Evolutionary conservation across 2,888 invertebrate genomes (phyloP).

Genomic region (Oligia fasciuncula): DNA sequence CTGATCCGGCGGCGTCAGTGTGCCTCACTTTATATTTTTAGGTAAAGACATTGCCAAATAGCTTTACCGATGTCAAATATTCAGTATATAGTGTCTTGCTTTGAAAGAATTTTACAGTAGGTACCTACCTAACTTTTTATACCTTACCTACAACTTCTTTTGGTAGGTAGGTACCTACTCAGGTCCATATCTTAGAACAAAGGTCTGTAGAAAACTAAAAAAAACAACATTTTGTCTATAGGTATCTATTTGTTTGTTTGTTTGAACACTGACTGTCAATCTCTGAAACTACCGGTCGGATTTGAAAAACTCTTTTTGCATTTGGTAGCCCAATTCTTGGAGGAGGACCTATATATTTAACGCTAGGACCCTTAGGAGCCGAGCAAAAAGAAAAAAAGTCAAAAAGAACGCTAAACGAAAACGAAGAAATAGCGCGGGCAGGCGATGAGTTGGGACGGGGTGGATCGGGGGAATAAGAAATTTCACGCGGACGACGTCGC

Average conservation of each 20-base stretch:
- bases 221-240: background rate
- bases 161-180: background rate
- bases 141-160: background rate
- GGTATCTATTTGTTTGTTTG: background rate
- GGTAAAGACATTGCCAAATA: constrained; percentile 53
- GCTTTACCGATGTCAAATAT: constrained; percentile 51
- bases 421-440: too few species aligned
- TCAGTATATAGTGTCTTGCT: constrained; percentile 33
- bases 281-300: background rate
- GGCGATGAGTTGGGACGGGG: too few species aligned
- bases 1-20: constrained; percentile 51
- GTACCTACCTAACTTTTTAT: background rate
- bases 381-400: background rate
- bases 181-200: background rate
- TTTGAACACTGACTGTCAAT: background rate
- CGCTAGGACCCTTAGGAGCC: background rate
- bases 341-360: background rate
- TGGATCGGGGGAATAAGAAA: too few species aligned
- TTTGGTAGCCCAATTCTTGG: background rate
- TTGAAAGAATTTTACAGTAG: constrained; percentile 16
- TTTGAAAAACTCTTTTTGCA: background rate
- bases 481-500: too few species aligned
- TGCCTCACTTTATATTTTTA: constrained; percentile 51
- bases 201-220: background rate
- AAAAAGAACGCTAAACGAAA: too few species aligned